Evolutionary conservation across 1,140 invertebrate genomes (phyloP).

Genomic region (Pinna nobilis): DNA sequence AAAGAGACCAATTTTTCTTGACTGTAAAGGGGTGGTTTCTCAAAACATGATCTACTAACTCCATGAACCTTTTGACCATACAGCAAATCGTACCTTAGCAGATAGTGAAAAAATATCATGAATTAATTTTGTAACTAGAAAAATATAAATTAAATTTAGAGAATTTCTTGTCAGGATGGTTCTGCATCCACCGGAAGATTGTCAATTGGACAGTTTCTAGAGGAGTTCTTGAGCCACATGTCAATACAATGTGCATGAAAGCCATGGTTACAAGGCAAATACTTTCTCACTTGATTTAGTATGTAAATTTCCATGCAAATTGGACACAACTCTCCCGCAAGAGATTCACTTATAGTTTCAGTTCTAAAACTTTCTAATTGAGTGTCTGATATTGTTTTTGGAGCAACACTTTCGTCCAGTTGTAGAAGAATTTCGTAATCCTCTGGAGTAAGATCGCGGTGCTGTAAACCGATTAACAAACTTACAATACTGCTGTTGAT

Average conservation of each 20-base stretch:
- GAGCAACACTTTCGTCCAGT: conserved; percentile 62
- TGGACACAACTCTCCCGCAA: conserved; percentile 53
- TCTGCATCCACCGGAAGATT: conserved; percentile 58
- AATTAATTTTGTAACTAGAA: too few relatives aligned
- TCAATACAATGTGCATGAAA: conserved; percentile 68
- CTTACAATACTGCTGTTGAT: conserved; percentile 48
- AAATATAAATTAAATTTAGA: too few relatives aligned
- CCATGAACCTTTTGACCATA: neutral
- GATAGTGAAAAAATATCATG: too few relatives aligned
- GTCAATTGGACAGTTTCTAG: conserved; percentile 68
- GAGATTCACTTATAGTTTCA: conserved; percentile 46
- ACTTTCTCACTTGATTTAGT: conserved; percentile 61
- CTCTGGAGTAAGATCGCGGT: conserved; percentile 66
- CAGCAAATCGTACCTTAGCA: too few relatives aligned
- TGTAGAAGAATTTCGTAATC: conserved; percentile 68
- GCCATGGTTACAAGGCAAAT: conserved; percentile 65
- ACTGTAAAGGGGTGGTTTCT: too few relatives aligned
- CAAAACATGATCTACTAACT: too few relatives aligned
- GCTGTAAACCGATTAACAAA: conserved; percentile 60
- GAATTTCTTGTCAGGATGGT: neutral
- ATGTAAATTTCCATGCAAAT: conserved; percentile 67
- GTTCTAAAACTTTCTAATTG: conserved; percentile 54
- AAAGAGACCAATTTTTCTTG: too few relatives aligned
- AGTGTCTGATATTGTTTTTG: conserved; percentile 61
- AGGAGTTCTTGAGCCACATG: conserved; percentile 66